A percentile compares a stretch with the other conserved stretches of the same genome.
These are phyloP conservation scores for Peromyscus polionotus DNA, from an alignment of 2,113 vertebrate species.

Conservation along the genomic window DNA sequence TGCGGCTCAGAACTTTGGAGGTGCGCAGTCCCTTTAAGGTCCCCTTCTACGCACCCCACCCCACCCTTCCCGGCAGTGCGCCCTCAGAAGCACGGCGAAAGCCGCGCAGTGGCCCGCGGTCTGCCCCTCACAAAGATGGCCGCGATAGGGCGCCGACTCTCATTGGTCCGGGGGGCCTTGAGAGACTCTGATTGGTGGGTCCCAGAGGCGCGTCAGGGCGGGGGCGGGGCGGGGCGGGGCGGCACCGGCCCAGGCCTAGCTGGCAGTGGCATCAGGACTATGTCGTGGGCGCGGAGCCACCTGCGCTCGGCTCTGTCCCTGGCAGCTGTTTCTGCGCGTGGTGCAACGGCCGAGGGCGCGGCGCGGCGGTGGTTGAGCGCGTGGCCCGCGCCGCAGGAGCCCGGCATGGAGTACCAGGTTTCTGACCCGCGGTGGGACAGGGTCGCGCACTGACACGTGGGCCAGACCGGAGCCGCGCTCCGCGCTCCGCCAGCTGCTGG, in stretches of 20 bases:
- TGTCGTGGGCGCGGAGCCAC: conserved; percentile 41
- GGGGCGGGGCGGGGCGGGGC: not conserved
- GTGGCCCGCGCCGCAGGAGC: conserved; percentile 85
- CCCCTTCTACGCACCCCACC: not conserved
- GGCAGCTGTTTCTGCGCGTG: not conserved
- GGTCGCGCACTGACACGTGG: conserved; percentile 34
- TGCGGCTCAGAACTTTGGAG: not conserved
- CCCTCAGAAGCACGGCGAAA: conserved; percentile 33
- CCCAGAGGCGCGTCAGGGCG: not conserved
- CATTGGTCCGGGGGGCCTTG: not conserved
- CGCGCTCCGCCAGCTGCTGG: not conserved
- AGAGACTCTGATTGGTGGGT: conserved; percentile 53
- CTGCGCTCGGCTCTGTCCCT: conserved; percentile 62
- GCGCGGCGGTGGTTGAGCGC: conserved; percentile 85
- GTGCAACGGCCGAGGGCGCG: not conserved
- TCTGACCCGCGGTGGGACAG: not conserved
- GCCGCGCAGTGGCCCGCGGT: rapidly evolving
- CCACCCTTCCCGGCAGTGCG: rapidly evolving
- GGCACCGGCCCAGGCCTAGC: not conserved
- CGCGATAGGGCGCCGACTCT: not conserved
- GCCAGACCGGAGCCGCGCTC: not conserved
- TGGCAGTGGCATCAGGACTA: not conserved
- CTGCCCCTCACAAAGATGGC: conserved; percentile 58
- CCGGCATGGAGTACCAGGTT: conserved; percentile 95
- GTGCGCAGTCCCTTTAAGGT: too few relatives aligned